Base-by-base conservation (phyloP, 2,113 vertebrate genomes). In the Eleginops maclovinus region DNA sequence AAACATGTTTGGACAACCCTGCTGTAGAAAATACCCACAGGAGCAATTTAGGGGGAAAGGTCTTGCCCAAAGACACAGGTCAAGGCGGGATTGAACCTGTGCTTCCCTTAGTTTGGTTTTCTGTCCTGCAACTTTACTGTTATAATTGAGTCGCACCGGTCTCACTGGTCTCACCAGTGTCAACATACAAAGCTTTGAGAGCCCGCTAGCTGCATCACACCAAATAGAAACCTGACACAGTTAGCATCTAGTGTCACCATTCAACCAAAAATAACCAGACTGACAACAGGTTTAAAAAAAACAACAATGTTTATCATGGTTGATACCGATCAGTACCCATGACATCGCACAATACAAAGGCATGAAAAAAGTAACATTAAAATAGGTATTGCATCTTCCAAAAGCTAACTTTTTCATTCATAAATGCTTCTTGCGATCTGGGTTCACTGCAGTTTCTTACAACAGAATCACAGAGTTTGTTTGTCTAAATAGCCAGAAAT, bases 341-440 rank as follows among this genome's bases (percentile, higher is more conserved):
- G 88, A 91, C 88, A 92, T 85, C 93, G 91, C 93, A 95, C 92
- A 77, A 92, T 92, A 94, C 89, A 92, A 94, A 93, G 88, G 88
- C 92, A 93, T 92, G 88, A 88, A 85, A 88, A 91, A 92, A 86
- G 46, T 43, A 79, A 77, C 69, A 86, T 89, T 91, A 94, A 94
- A 94, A 93, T 91, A 93, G 86, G 92, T 91, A 92, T 91, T 91
- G 91, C 89, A 87, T 93, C 86, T 91, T 92, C 58, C 85, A 93
- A 93, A 92, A 92, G 80, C 91, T 86, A 92, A 88, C 31, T 79
- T 84, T 79, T 90, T 46, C 90, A 83, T 93, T 90, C 91, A 94
- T 95, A 94, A 94, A 94, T 95, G 94, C 83, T 77, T 87, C 71
- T 83, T 87, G 77, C 85, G 74, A 90, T 88, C 85, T 77, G 66